These are phyloP conservation scores for Hemicordylus capensis DNA, from an alignment of 2,113 vertebrate species.

Conservation along the genomic window DNA sequence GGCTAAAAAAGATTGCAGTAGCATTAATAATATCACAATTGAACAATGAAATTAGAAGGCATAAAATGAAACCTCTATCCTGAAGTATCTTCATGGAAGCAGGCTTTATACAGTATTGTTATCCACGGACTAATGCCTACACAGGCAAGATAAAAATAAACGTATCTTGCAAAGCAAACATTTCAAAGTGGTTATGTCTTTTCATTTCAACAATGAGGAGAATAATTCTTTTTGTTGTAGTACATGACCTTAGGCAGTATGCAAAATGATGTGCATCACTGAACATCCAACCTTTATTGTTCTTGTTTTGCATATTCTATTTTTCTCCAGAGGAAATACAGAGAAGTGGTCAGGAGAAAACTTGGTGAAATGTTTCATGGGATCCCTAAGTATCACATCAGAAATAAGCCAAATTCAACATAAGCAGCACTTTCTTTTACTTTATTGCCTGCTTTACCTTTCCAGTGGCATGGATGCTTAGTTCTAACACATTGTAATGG, in stretches of 20 bases:
- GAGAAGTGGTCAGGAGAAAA: neutral
- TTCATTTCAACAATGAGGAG: neutral
- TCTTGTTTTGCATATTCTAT: neutral
- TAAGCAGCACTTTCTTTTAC: neutral
- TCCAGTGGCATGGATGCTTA: neutral
- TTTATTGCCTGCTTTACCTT: neutral
- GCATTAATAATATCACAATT: neutral
- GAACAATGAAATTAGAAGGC: neutral
- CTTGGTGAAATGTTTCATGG: neutral
- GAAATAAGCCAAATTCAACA: neutral
- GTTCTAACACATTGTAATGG: neutral
- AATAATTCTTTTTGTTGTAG: neutral
- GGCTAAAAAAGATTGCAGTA: neutral
- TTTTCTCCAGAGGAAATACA: neutral
- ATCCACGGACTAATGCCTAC: neutral
- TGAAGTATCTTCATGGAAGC: neutral
- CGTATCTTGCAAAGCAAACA: neutral
- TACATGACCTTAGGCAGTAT: neutral
- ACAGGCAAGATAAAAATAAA: slow-evolving; percentile 1
- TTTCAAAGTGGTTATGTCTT: neutral
- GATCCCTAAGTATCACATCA: neutral
- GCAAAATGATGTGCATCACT: neutral
- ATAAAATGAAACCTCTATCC: neutral
- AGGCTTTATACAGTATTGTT: neutral
- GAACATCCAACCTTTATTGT: neutral